Evolutionary conservation across 1,140 invertebrate genomes (phyloP).

Genomic region (Drosophila orena): DNA sequence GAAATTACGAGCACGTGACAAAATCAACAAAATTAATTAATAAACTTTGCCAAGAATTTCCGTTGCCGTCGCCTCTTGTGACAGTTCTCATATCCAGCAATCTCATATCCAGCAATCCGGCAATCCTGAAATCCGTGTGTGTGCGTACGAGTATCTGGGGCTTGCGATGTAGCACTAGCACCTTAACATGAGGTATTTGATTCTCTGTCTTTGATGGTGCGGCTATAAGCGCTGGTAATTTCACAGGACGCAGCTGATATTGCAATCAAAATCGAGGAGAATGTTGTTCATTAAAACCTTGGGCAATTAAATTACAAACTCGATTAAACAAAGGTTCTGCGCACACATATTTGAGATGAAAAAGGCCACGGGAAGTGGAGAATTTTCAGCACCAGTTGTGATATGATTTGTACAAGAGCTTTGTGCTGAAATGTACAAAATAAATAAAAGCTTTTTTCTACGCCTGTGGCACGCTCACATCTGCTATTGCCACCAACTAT

Average conservation of each 20-base stretch:
- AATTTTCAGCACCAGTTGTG: background rate
- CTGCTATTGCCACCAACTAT: constrained; percentile 40
- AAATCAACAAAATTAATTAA: constrained; percentile 84
- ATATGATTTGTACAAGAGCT: constrained; percentile 45
- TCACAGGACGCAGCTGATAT: background rate
- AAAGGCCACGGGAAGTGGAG: background rate
- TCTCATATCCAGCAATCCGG: background rate
- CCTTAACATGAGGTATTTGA: constrained; percentile 12
- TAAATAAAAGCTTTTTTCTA: constrained; percentile 72
- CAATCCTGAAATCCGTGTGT: constrained; percentile 31
- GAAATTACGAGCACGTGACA: constrained; percentile 80
- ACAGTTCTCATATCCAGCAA: constrained; percentile 67
- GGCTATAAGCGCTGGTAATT: background rate
- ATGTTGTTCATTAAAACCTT: constrained; percentile 44
- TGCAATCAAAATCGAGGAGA: constrained; percentile 10
- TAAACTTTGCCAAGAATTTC: constrained; percentile 80
- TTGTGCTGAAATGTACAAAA: constrained; percentile 63
- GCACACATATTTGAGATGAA: constrained; percentile 44
- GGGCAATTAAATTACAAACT: constrained; percentile 47
- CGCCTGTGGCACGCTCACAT: constrained; percentile 64
- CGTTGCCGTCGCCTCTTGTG: constrained; percentile 71
- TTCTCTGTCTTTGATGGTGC: constrained; percentile 2
- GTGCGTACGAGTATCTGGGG: background rate
- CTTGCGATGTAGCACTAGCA: background rate
- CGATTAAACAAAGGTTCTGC: constrained; percentile 22